These are phyloP conservation scores for Lordiphosa andalusiaca DNA, from an alignment of 2,888 invertebrate species.

Conservation along the genomic window DNA sequence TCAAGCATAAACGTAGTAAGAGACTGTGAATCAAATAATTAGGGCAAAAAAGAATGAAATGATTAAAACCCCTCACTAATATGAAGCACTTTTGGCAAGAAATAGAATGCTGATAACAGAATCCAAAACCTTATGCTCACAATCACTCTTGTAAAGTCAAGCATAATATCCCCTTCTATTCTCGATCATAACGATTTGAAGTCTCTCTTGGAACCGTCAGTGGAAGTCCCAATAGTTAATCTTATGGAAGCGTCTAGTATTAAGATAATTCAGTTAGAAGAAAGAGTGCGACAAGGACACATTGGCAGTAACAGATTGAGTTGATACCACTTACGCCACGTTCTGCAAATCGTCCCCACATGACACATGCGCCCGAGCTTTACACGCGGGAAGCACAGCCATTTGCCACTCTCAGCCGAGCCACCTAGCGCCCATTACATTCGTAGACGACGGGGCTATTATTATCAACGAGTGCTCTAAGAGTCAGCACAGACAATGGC, in stretches of 20 bases:
- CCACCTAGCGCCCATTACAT: slow-evolving; percentile 1
- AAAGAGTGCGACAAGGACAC: slow-evolving; percentile 6
- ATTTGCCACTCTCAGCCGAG: slow-evolving; percentile 1
- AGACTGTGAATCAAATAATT: slow-evolving; percentile 6
- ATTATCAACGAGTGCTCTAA: not conserved
- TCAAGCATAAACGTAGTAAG: too few relatives aligned
- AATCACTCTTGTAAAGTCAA: slow-evolving; percentile 7
- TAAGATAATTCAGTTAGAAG: slow-evolving; percentile 7
- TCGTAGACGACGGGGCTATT: not conserved
- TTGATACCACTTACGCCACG: slow-evolving; percentile 4
- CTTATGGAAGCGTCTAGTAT: slow-evolving; percentile 18
- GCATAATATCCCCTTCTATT: slow-evolving; percentile 14
- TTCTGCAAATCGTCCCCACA: slow-evolving; percentile 9
- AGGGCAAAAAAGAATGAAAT: not conserved
- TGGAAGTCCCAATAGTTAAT: slow-evolving; percentile 12
- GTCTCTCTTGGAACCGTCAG: slow-evolving; percentile 5
- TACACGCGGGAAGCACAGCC: slow-evolving; percentile 2
- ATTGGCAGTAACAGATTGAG: slow-evolving; percentile 1
- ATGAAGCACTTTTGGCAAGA: slow-evolving; percentile 6
- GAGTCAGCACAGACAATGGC: slow-evolving; percentile 4
- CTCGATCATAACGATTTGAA: slow-evolving; percentile 13
- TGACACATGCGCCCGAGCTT: not conserved
- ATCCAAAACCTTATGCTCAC: slow-evolving; percentile 18
- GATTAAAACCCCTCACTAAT: slow-evolving; percentile 1
- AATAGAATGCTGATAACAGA: slow-evolving; percentile 19